phyloP scores from a whole-genome alignment of 2,113 vertebrate species.

The Chaetorhynchus papuensis region DNA sequence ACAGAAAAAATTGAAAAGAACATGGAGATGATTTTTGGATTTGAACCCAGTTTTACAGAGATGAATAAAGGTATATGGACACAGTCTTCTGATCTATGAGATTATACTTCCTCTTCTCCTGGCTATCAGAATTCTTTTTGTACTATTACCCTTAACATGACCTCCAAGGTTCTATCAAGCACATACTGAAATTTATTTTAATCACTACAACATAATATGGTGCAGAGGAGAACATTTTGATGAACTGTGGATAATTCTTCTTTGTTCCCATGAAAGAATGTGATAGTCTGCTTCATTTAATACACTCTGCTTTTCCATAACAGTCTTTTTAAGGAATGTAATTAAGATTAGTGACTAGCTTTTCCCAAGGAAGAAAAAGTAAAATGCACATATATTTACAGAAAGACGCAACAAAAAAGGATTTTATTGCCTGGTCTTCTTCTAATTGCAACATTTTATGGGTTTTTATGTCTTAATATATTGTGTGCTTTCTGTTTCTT shows the following conservation, averaged over 20 bases:
- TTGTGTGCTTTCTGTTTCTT: not conserved
- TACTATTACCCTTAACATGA: not conserved
- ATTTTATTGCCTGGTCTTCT: slow-evolving; percentile 15
- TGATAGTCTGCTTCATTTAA: slow-evolving; percentile 24
- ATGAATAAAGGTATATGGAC: not conserved
- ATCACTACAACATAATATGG: not conserved
- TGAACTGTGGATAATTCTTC: not conserved
- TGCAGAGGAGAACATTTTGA: slow-evolving; percentile 5
- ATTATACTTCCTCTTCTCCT: not conserved
- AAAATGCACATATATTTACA: slow-evolving; percentile 12
- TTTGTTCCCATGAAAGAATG: slow-evolving; percentile 14
- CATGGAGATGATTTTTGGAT: not conserved
- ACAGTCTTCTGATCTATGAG: not conserved
- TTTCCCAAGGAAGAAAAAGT: not conserved
- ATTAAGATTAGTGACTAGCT: slow-evolving; percentile 44
- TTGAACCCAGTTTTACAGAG: not conserved
- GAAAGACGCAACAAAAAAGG: not conserved
- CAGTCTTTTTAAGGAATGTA: not conserved
- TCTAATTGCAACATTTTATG: not conserved
- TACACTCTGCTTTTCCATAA: slow-evolving; percentile 29
- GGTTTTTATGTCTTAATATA: not conserved
- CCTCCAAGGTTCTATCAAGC: not conserved
- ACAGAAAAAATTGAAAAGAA: not conserved
- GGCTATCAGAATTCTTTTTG: not conserved
- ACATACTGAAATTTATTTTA: slow-evolving; percentile 13